Percentiles rank a stretch among this genome's conserved stretches.
These are phyloP conservation scores for Agapostemon virescens DNA, from an alignment of 2,888 invertebrate species.

Conservation along the genomic window DNA sequence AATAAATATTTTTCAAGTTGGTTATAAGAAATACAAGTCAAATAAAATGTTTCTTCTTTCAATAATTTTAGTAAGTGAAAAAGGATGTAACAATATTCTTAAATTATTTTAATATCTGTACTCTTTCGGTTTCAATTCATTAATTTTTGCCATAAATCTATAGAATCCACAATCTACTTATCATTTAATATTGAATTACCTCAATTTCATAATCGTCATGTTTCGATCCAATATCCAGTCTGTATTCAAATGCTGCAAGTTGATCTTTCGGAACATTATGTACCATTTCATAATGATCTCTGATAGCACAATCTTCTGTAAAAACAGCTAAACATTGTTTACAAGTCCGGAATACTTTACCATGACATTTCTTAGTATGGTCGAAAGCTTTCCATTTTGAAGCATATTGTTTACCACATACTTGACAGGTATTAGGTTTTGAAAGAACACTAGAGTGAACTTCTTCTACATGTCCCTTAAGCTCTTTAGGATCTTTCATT, in stretches of 20 bases:
- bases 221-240: conserved; percentile 69
- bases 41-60: too few species aligned
- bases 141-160: too few species aligned
- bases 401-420: conserved; percentile 84
- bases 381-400: conserved; percentile 84
- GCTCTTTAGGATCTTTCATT: conserved; percentile 82
- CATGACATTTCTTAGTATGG: conserved; percentile 83
- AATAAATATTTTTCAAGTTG: too few species aligned
- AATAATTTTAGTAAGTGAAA: too few species aligned
- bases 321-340: conserved; percentile 84
- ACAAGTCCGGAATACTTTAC: conserved; percentile 83
- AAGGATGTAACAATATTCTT: too few species aligned
- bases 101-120: too few species aligned
- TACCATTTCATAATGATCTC: conserved; percentile 80
- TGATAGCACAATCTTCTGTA: conserved; percentile 81
- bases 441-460: conserved; percentile 81
- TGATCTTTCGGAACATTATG: conserved; percentile 79
- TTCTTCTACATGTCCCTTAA: conserved; percentile 82
- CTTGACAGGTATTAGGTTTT: conserved; percentile 82
- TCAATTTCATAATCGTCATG: conserved; percentile 66
- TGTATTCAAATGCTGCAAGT: conserved; percentile 74
- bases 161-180: too few species aligned
- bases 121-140: too few species aligned
- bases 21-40: too few species aligned
- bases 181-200: conserved; percentile 8